Evolutionary conservation across 2,888 invertebrate species (phyloP).

Genomic region (Willowsia nigromaculata): DNA sequence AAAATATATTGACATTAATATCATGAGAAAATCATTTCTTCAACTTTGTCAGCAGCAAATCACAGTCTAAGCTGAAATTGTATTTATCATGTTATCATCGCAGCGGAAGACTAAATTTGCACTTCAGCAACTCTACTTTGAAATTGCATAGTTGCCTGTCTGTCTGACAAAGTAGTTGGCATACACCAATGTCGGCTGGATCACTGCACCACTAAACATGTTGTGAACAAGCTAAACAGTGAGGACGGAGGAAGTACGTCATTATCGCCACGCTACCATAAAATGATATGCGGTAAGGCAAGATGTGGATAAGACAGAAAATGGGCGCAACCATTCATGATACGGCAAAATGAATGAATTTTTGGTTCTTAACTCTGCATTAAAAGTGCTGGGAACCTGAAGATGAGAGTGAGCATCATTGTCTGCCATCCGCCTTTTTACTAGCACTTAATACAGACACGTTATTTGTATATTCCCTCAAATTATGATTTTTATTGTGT

Average conservation of each 20-base stretch:
- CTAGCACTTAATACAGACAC: background rate
- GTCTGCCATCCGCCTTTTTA: background rate
- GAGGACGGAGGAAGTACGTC: conserved; percentile 27
- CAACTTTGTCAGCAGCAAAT: background rate
- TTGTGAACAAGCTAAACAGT: background rate
- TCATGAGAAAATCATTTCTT: conserved; percentile 20
- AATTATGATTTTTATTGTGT: background rate
- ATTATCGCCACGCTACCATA: background rate
- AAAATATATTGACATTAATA: conserved; percentile 52
- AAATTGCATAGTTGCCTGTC: background rate
- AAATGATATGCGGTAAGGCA: conserved; percentile 11
- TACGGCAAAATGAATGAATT: background rate
- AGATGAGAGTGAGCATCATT: background rate
- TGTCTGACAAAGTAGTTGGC: conserved; percentile 2
- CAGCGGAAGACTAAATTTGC: conserved; percentile 20
- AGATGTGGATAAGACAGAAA: background rate
- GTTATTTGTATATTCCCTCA: background rate
- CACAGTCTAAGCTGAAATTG: background rate
- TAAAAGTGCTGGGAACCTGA: conserved; percentile 4
- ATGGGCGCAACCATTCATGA: background rate
- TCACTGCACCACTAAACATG: background rate
- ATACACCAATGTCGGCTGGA: conserved; percentile 17
- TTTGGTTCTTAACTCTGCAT: background rate
- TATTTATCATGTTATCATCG: background rate
- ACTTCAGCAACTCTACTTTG: background rate